A percentile compares a stretch with the other conserved stretches of the same genome.
Conservation (phyloP, 1,140 invertebrate species). For the Campoletis sonorensis region DNA sequence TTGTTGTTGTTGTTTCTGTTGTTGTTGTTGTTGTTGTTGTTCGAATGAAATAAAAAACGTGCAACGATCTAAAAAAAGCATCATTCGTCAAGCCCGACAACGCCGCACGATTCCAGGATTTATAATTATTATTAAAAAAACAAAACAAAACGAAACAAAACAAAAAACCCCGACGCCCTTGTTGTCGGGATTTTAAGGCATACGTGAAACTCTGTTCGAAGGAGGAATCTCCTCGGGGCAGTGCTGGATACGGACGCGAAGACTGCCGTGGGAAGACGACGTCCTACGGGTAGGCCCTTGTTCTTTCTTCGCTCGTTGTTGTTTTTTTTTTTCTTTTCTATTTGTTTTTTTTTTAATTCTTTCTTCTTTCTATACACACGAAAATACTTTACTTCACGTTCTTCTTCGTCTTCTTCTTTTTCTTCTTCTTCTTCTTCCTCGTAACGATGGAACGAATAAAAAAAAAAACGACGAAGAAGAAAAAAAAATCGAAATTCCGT, state of each 20-base stretch:
- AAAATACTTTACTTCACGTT: background rate
- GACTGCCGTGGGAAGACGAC: conserved; percentile 52
- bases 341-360: conserved; percentile 31
- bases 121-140: no score
- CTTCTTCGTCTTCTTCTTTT: no score
- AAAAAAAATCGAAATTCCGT: background rate
- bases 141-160: no score
- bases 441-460: no score
- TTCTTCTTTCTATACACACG: background rate
- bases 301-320: background rate
- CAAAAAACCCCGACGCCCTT: conserved; percentile 4
- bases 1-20: background rate
- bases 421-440: no score
- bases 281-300: conserved; percentile 50
- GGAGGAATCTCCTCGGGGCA: conserved; percentile 43
- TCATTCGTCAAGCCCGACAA: background rate
- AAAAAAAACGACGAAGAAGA: no score
- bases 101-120: conserved; percentile 28
- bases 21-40: no score
- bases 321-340: conserved; percentile 27
- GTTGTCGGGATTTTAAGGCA: conserved; percentile 23
- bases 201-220: conserved; percentile 8
- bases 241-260: conserved; percentile 55
- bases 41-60: background rate
- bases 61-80: no score